These are phyloP conservation scores for Actias luna DNA, from an alignment of 2,888 invertebrate species.

Conservation along the genomic window DNA sequence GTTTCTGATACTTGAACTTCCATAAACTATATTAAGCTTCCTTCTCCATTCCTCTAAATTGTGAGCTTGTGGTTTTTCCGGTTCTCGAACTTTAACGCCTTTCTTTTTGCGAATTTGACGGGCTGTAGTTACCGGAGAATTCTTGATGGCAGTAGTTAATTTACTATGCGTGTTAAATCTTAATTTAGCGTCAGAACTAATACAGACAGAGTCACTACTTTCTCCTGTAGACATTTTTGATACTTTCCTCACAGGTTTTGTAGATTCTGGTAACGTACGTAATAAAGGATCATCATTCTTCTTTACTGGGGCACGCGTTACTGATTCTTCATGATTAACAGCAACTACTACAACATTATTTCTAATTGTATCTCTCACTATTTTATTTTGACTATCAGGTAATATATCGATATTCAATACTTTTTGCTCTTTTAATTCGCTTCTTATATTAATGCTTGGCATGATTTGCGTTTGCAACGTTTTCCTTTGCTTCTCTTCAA, in stretches of 20 bases:
- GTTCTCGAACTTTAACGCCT: conserved; percentile 36
- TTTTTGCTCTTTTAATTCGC: conserved; percentile 73
- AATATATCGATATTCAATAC: conserved; percentile 75
- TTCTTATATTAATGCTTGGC: conserved; percentile 77
- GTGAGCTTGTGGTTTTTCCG: conserved; percentile 35
- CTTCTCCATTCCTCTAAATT: conserved; percentile 66
- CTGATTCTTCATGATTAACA: conserved; percentile 42
- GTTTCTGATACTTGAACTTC: conserved; percentile 38
- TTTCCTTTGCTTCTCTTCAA: conserved; percentile 34
- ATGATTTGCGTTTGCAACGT: conserved; percentile 67
- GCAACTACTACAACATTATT: conserved; percentile 60
- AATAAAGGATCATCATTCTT: conserved; percentile 20
- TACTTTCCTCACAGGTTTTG: conserved; percentile 49
- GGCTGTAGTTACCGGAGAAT: conserved; percentile 39
- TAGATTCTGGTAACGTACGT: conserved; percentile 20
- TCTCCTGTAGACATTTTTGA: conserved; percentile 64
- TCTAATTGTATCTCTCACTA: conserved; percentile 31
- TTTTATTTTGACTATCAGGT: conserved; percentile 46
- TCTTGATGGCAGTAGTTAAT: conserved; percentile 32
- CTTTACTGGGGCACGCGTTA: conserved; percentile 20
- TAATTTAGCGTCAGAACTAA: conserved; percentile 48
- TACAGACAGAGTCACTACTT: conserved; percentile 61
- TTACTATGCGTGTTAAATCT: conserved; percentile 40
- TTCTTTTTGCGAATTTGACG: conserved; percentile 35
- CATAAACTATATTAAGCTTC: conserved; percentile 63